Base-by-base conservation (phyloP, 2,888 invertebrate species). In the Portevinia maculata region DNA sequence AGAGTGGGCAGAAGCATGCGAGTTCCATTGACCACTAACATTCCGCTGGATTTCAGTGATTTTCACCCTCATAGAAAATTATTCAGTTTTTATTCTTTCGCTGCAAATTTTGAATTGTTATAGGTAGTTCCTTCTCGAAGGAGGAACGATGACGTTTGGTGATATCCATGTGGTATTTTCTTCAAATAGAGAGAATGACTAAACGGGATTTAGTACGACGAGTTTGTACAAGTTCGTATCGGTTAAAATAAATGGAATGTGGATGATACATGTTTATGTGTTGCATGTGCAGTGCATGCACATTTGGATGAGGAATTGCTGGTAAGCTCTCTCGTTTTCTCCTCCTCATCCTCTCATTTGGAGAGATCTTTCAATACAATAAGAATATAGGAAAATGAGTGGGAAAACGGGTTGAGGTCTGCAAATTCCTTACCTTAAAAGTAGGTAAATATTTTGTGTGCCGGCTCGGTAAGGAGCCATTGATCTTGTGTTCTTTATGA, bases 391-490 rank as follows among this genome's bases (percentile, higher is more conserved):
- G 30, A 69, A 74, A 59, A 52, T 59, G 53, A 69, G 32, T 53
- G 57, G 57, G 32, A 39, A 59, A 81, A 81, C 75, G 46, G 46
- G 81, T 75, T 81, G 59, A 41, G 44, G 59, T 83, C 73, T 67
- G 76, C 65, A 30, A 83, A 78, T 83, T 83, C 78, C 55, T 71
- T 76, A 44, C 83, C 83, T 76, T 83, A 71, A 83, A 83, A 76
- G 83, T 76, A 59, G 76, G 81, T 76, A 76, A 83, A 75, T 59
- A 65, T 70, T 70, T 76, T 48, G 30, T 62, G 62, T 52, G 57
- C 60, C 60, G 28, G 44, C 50, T 74, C 37, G 30, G 53, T 46
- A 11, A 39, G 62, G 15, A 69, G 69, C 57, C 48, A 81, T 70
- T 75, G 79, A 81, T 81, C 74, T 81, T 62, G 59, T 48, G 21